phyloP scores from a whole-genome alignment of 2,888 invertebrate species.

The Drosophila peninsularis region DNA sequence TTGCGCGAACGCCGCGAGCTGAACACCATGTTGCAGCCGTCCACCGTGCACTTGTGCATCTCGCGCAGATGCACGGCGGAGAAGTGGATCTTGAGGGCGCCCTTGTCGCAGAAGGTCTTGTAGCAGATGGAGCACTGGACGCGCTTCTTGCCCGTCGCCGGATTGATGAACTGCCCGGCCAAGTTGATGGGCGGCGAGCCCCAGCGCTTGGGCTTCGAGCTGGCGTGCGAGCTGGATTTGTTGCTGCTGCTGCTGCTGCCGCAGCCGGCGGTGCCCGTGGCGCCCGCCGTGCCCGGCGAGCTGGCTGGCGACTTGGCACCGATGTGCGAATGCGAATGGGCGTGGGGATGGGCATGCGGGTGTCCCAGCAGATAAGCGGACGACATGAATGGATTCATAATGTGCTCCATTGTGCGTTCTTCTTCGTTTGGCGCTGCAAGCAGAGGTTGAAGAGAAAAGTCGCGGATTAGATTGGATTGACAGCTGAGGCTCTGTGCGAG shows the following conservation, averaged over 20 bases:
- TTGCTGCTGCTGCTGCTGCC: conserved; percentile 10
- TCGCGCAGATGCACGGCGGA: conserved; percentile 99
- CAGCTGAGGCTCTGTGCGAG: not conserved
- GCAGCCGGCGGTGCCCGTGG: not conserved
- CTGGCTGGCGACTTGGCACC: conserved; percentile 72
- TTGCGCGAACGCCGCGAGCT: conserved; percentile 97
- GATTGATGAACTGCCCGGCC: conserved; percentile 95
- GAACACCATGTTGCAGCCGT: conserved; percentile 99
- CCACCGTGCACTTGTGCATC: conserved; percentile 99
- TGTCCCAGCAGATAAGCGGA: conserved; percentile 84
- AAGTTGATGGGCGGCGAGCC: conserved; percentile 92
- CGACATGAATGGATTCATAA: conserved; percentile 83
- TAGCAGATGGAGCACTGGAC: conserved; percentile 99
- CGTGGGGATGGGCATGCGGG: conserved; percentile 50
- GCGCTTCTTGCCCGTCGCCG: conserved; percentile 96
- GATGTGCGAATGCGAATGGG: conserved; percentile 43
- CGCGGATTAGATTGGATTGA: conserved; percentile 14
- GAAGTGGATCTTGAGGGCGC: conserved; percentile 99
- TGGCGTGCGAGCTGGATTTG: conserved; percentile 16
- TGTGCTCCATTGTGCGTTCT: conserved; percentile 79
- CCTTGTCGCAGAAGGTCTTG: conserved; percentile 99
- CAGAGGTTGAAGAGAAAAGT: conserved; percentile 24
- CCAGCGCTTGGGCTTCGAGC: conserved; percentile 87
- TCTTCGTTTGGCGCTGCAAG: not conserved
- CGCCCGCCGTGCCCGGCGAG: conserved; percentile 58